Conservation (phyloP, 1,140 invertebrate genomes). For the Musca domestica region DNA sequence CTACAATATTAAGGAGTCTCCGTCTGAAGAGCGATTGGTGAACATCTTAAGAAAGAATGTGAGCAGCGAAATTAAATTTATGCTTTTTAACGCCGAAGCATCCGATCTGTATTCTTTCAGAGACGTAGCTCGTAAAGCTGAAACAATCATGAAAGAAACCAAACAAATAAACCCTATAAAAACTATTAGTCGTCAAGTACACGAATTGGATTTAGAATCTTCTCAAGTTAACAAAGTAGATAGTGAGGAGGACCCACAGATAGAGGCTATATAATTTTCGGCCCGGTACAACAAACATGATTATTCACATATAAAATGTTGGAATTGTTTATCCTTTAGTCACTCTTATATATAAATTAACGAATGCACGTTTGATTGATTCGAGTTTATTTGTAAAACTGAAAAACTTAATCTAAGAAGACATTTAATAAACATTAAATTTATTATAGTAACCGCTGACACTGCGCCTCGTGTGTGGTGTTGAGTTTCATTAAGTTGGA, state of each 20-base stretch:
- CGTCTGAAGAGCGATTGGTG: not conserved
- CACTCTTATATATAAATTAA: slow-evolving; percentile 8
- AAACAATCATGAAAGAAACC: not conserved
- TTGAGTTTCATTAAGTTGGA: too few relatives aligned
- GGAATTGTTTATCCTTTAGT: not conserved
- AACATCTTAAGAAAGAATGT: slow-evolving; percentile 1
- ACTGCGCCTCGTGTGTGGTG: too few relatives aligned
- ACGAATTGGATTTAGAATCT: too few relatives aligned
- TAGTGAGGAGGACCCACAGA: not conserved
- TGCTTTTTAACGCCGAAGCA: not conserved
- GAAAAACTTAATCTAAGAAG: too few relatives aligned
- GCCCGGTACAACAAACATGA: not conserved
- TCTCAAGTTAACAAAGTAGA: too few relatives aligned
- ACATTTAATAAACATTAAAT: too few relatives aligned
- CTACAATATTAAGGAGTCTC: not conserved
- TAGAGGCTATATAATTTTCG: not conserved
- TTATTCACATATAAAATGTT: not conserved
- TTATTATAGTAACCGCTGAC: too few relatives aligned
- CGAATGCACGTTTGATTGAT: too few relatives aligned
- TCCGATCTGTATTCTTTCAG: not conserved
- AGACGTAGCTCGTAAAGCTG: slow-evolving; percentile 2
- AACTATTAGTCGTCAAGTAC: too few relatives aligned
- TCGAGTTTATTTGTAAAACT: too few relatives aligned
- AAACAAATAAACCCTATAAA: too few relatives aligned
- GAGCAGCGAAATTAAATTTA: not conserved